Evolutionary conservation across 1,140 invertebrate genomes (phyloP).

Genomic region (Portunus trituberculatus): DNA sequence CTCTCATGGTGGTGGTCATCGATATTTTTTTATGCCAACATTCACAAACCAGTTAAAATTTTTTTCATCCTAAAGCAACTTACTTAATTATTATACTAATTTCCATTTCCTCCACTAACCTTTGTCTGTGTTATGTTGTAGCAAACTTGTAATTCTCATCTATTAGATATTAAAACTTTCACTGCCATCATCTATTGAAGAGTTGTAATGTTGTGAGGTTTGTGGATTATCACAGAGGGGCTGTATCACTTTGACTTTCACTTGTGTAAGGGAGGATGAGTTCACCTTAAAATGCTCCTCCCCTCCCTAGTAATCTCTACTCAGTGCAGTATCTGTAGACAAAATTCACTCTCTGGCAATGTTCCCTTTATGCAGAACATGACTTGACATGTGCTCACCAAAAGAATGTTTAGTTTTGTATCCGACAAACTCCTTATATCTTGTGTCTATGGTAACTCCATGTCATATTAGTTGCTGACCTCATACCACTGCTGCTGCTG

Average conservation of each 20-base stretch:
- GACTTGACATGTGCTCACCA: background rate
- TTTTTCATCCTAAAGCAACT: background rate
- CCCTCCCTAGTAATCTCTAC: background rate
- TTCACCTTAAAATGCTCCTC: background rate
- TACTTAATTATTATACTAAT: background rate
- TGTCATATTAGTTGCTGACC: background rate
- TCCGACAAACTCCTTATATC: background rate
- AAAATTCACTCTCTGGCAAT: background rate
- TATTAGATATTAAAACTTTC: background rate
- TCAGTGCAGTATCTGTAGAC: background rate
- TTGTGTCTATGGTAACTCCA: background rate
- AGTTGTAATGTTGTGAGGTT: background rate
- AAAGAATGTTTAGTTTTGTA: background rate
- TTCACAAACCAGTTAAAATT: background rate
- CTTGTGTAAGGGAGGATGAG: background rate
- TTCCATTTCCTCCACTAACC: background rate
- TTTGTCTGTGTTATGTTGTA: background rate
- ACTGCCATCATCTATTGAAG: background rate
- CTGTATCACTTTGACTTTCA: background rate
- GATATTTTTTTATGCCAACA: background rate
- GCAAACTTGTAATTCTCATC: background rate
- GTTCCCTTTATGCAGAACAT: conserved; percentile 21
- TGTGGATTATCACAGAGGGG: background rate
- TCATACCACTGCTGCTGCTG: background rate
- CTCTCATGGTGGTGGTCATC: background rate